These are phyloP conservation scores for Hartigia nigra DNA, from an alignment of 2,888 invertebrate species.

Conservation along the genomic window DNA sequence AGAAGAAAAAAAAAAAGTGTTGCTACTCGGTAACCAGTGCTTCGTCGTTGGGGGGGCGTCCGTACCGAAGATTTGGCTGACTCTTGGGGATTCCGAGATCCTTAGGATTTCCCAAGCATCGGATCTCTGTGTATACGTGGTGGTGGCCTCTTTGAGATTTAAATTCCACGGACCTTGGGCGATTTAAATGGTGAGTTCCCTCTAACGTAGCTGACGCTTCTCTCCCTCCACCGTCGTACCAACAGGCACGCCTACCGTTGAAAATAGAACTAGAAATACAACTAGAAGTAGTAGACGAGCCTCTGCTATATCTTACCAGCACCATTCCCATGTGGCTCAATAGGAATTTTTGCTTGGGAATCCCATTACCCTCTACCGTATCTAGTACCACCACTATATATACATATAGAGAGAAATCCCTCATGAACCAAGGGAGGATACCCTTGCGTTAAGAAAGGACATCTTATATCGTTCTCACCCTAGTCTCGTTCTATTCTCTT, in stretches of 20 bases:
- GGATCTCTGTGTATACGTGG: background rate
- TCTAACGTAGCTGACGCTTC: slow-evolving; percentile 13
- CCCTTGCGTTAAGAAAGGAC: background rate
- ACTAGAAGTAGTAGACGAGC: background rate
- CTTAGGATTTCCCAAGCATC: background rate
- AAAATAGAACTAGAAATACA: slow-evolving; percentile 22
- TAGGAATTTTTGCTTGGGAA: background rate
- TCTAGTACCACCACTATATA: background rate
- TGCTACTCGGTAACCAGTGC: background rate
- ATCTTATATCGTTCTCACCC: background rate
- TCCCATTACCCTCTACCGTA: background rate
- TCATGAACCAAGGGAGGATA: background rate
- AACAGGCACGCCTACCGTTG: slow-evolving; percentile 9
- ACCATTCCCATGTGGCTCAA: background rate
- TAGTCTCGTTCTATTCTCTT: background rate
- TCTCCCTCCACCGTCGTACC: slow-evolving; percentile 1
- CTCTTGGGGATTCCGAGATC: background rate
- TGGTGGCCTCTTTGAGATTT: slow-evolving; percentile 43
- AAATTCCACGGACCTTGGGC: slow-evolving; percentile 50
- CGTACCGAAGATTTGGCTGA: background rate
- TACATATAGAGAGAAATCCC: background rate
- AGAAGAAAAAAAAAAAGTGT: no score
- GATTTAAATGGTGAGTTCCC: slow-evolving; percentile 59
- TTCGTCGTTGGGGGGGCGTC: background rate
- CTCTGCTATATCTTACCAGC: background rate